These are phyloP conservation scores for Drosophila robusta DNA, from an alignment of 2,888 invertebrate species.

Conservation along the genomic window DNA sequence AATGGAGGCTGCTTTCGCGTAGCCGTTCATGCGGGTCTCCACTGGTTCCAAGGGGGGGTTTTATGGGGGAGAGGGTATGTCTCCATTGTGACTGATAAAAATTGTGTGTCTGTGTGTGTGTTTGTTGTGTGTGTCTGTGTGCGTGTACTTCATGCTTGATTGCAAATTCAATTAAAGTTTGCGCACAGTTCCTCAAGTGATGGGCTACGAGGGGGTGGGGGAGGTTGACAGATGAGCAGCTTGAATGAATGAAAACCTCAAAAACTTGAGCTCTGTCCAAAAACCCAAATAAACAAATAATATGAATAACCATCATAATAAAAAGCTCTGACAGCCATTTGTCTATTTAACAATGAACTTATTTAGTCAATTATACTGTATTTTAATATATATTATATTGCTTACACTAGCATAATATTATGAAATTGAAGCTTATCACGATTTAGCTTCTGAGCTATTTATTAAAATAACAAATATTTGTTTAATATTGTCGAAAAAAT, in stretches of 20 bases:
- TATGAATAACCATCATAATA: slow-evolving; percentile 31
- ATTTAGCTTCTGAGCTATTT: too few relatives aligned
- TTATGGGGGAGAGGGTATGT: slow-evolving; percentile 3
- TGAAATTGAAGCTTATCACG: neutral
- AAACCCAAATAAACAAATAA: slow-evolving; percentile 39
- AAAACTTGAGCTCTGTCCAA: slow-evolving; percentile 17
- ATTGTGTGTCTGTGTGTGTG: slow-evolving; percentile 40
- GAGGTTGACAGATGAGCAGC: slow-evolving; percentile 11
- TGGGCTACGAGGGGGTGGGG: slow-evolving; percentile 2
- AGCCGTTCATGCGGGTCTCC: slow-evolving; percentile 41
- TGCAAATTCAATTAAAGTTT: slow-evolving; percentile 81
- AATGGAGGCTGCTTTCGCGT: slow-evolving; percentile 49
- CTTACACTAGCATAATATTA: neutral
- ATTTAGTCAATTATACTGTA: neutral
- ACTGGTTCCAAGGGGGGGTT: slow-evolving; percentile 11
- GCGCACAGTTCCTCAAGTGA: slow-evolving; percentile 46
- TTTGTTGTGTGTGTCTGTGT: slow-evolving; percentile 17
- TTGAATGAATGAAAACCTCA: slow-evolving; percentile 21
- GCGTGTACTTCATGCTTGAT: slow-evolving; percentile 78
- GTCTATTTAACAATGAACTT: slow-evolving; percentile 26
- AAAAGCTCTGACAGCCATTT: slow-evolving; percentile 27
- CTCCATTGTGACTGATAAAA: slow-evolving; percentile 60
- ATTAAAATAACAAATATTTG: too few relatives aligned
- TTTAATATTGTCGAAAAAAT: too few relatives aligned
- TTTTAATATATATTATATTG: neutral